A percentile compares a stretch with the other conserved stretches of the same genome.
Evolutionary conservation across 2,113 vertebrate species (phyloP).

Genomic region (Callithrix jacchus): DNA sequence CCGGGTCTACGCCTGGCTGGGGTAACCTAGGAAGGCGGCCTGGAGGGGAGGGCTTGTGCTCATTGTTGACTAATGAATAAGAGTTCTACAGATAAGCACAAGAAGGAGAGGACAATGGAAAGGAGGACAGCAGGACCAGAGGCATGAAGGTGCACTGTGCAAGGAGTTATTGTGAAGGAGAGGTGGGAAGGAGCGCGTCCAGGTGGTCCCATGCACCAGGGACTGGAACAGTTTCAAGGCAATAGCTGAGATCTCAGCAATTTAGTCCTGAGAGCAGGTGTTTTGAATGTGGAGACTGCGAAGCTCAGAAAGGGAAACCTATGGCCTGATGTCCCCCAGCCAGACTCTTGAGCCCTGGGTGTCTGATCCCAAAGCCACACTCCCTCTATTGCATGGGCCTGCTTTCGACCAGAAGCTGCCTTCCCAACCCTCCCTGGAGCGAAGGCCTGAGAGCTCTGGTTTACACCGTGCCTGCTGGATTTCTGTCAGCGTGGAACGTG

Average conservation of each 20-base stretch:
- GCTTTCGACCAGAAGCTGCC: background rate
- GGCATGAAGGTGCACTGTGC: background rate
- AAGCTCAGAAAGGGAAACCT: background rate
- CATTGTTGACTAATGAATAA: background rate
- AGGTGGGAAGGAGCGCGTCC: background rate
- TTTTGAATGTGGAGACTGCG: background rate
- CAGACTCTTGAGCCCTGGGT: background rate
- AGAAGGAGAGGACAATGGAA: background rate
- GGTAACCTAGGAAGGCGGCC: no score
- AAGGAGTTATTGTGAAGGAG: background rate
- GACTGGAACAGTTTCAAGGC: background rate
- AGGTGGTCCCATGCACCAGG: accelerated
- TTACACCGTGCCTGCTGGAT: background rate
- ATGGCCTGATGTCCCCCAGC: background rate
- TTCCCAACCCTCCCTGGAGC: background rate
- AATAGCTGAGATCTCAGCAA: background rate
- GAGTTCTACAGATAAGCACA: background rate
- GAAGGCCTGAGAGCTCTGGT: background rate
- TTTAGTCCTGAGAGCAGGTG: background rate
- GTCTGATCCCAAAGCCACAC: background rate
- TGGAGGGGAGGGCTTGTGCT: background rate
- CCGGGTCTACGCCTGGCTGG: no score
- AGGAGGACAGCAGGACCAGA: background rate
- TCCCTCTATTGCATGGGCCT: background rate
- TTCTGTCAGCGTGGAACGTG: background rate